Percentiles rank a stretch among this genome's conserved stretches.
These are phyloP conservation scores for Apeltes quadracus DNA, from an alignment of 2,113 vertebrate genomes.

Conservation along the genomic window DNA sequence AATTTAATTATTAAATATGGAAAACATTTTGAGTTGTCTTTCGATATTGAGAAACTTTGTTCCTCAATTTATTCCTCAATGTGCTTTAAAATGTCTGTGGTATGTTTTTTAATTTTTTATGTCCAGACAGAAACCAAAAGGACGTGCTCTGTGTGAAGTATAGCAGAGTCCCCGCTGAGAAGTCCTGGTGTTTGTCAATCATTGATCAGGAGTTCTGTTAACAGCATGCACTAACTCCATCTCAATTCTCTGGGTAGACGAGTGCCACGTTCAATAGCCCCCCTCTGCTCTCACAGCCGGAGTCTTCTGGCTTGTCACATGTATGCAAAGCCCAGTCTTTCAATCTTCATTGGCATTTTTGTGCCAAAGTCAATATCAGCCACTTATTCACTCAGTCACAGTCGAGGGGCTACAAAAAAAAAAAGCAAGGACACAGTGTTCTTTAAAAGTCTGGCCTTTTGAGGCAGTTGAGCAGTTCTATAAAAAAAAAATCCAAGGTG, in stretches of 20 bases:
- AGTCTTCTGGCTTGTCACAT: slow-evolving; percentile 47
- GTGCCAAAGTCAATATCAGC: slow-evolving; percentile 69
- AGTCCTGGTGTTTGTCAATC: slow-evolving; percentile 45
- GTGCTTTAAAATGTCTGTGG: slow-evolving; percentile 8
- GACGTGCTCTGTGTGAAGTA: slow-evolving; percentile 34
- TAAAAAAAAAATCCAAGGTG: not conserved
- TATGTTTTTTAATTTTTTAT: slow-evolving; percentile 42
- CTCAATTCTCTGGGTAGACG: slow-evolving; percentile 45
- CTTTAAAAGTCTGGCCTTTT: slow-evolving; percentile 40
- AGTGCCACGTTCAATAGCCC: slow-evolving; percentile 64
- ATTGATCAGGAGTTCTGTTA: slow-evolving; percentile 72
- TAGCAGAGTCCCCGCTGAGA: slow-evolving; percentile 37
- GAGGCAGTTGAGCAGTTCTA: slow-evolving; percentile 20
- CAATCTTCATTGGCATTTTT: slow-evolving; percentile 64
- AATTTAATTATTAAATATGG: slow-evolving; percentile 12
- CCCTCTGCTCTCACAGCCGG: slow-evolving; percentile 42
- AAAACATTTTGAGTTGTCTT: slow-evolving; percentile 19
- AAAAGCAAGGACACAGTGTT: slow-evolving; percentile 38
- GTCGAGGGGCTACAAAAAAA: slow-evolving; percentile 22
- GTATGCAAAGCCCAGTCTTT: slow-evolving; percentile 61
- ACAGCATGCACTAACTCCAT: slow-evolving; percentile 52
- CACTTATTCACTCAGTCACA: slow-evolving; percentile 65
- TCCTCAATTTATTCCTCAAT: slow-evolving; percentile 26
- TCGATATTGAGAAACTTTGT: slow-evolving; percentile 6
- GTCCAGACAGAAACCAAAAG: slow-evolving; percentile 14